A percentile compares a stretch with the other conserved stretches of the same genome.
phyloP scores from a whole-genome alignment of 2,113 vertebrate genomes.

The Rattus norvegicus region GRCr8 NC_086028.1:70705001-70705500 shows the following conservation, averaged over 20 bases:
- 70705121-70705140: conserved; percentile 88
- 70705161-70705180: conserved; percentile 43
- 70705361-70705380: conserved; percentile 84
- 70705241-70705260: conserved; percentile 80
- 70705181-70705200: conserved; percentile 78
- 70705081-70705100: conserved; percentile 85
- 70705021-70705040: conserved; percentile 79
- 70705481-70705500: conserved; percentile 87
- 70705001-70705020: conserved; percentile 74
- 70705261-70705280: conserved; percentile 84
- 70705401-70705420: conserved; percentile 83
- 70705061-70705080: conserved; percentile 90
- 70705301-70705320: conserved; percentile 90
- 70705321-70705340: conserved; percentile 87
- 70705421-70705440: conserved; percentile 67
- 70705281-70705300: conserved; percentile 88
- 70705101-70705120: conserved; percentile 89
- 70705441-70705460: conserved; percentile 78
- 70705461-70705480: conserved; percentile 84
- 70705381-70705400: conserved; percentile 83
- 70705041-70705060: conserved; percentile 84
- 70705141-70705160: background rate
- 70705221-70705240: conserved; percentile 77
- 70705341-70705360: conserved; percentile 89
- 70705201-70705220: conserved; percentile 71